Conservation (phyloP, 35 echinoderm and acorn worm genomes). For the Patiria miniata region DNA sequence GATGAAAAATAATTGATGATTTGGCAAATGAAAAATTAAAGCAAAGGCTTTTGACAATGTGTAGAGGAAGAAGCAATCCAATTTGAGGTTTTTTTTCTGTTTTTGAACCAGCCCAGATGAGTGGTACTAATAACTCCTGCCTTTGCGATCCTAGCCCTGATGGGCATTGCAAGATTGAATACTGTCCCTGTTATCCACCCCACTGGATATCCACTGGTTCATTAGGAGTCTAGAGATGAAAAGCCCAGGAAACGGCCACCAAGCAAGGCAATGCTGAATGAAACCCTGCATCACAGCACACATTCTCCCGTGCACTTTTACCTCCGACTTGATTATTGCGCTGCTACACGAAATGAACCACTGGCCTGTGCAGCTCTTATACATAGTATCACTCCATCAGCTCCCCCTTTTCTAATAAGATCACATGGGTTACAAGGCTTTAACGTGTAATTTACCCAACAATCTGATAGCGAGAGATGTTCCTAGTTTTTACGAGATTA, state of each 20-base stretch:
- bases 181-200: not conserved
- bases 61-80: constrained; percentile 15
- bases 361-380: not conserved
- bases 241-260: constrained; percentile 7
- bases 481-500: constrained; percentile 23
- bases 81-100: not conserved
- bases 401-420: not conserved
- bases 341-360: not conserved
- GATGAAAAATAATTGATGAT: constrained; percentile 14
- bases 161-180: not conserved
- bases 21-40: constrained; percentile 12
- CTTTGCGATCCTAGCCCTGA: not conserved
- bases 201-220: not conserved
- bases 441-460: constrained; percentile 31
- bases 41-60: not conserved
- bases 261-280: not conserved
- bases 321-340: not conserved
- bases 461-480: constrained; percentile 23
- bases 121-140: not conserved
- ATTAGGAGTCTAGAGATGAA: not conserved
- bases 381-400: not conserved
- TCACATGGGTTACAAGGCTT: constrained; percentile 20
- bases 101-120: not conserved
- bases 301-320: constrained; percentile 22
- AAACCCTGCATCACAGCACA: constrained; percentile 19